Evolutionary conservation across 2,113 vertebrate genomes (phyloP), one percentile per base, ranked within the genome.

Genomic region (Grammatotria lemairii): DNA sequence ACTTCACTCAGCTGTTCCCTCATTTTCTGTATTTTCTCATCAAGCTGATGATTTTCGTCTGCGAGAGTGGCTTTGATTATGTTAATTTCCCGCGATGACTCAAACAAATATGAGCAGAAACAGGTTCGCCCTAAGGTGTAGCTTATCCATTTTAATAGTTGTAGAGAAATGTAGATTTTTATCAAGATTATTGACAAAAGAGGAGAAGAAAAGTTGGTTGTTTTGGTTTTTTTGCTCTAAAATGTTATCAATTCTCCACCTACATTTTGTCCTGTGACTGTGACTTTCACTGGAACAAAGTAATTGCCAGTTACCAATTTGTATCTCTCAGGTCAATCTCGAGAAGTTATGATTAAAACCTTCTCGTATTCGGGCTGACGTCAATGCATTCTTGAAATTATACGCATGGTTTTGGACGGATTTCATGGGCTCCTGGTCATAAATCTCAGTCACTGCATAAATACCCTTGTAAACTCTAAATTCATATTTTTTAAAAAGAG

Each of bases 331-430:
- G 73, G 83, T 88, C 81, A 83, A 33, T 87, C 85, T 79, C 85
- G 8, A 83, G 35, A 14, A 68, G 82, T 86, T 80, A 80, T 80
- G 91, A 93, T 91, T 91, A 85, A 94, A 94, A 89, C 78, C 86
- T 54, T 86, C 80, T 92, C 60, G 23, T 86, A 86, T 83, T 91
- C 65, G 54, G 49, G 19, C 68, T 93, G 90, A 93, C 88, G 87
- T 93, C 91, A 91, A 85, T 73, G 49, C 91, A 91, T 90, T 92
- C 84, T 91, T 92, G 21, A 93, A 93, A 91, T 92, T 89, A 94
- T 87, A 93, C 90, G 86, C 87, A 87, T 88, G 83, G 89, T 89
- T 94, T 92, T 91, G 90, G 88, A 89, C 51, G 47, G 73, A 88
- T 89, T 91, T 92, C 75, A 87, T 60, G 33, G 57, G 57, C 79